These are phyloP conservation scores for Odontomyia ornata DNA, from an alignment of 2,888 invertebrate species.

Conservation along the genomic window DNA sequence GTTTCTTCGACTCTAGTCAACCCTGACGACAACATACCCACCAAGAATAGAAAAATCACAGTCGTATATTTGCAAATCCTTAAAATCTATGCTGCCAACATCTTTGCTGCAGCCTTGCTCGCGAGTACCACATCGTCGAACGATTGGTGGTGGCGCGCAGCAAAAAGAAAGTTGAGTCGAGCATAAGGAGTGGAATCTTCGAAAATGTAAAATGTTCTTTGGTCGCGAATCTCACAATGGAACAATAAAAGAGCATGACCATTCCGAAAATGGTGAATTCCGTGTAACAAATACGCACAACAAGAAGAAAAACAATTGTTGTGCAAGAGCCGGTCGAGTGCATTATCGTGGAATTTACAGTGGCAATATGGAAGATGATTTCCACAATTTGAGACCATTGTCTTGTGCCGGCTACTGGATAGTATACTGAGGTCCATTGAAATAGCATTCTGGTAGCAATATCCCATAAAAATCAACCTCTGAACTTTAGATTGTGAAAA, in stretches of 20 bases:
- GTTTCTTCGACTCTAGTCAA: neutral
- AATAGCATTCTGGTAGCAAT: neutral
- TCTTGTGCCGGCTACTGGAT: conserved; percentile 12
- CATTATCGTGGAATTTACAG: conserved; percentile 37
- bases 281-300: conserved; percentile 46
- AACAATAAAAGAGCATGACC: conserved; percentile 51
- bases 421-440: neutral
- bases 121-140: neutral
- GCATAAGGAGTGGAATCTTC: neutral
- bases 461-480: neutral
- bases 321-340: conserved; percentile 20
- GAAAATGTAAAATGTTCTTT: conserved; percentile 27
- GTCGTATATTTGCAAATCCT: conserved; percentile 30
- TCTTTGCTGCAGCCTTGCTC: neutral
- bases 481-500: neutral
- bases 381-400: conserved; percentile 42
- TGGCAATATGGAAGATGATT: conserved; percentile 45
- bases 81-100: conserved; percentile 9
- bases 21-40: neutral
- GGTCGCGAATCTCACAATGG: conserved; percentile 45
- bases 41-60: conserved; percentile 35
- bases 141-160: conserved; percentile 3
- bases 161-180: conserved; percentile 26
- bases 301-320: conserved; percentile 27
- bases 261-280: conserved; percentile 50